Percentiles rank a stretch among this genome's conserved stretches.
Evolutionary conservation across 2,113 vertebrate species (phyloP).

Genomic region (Apistogramma diplotaenia): DNA sequence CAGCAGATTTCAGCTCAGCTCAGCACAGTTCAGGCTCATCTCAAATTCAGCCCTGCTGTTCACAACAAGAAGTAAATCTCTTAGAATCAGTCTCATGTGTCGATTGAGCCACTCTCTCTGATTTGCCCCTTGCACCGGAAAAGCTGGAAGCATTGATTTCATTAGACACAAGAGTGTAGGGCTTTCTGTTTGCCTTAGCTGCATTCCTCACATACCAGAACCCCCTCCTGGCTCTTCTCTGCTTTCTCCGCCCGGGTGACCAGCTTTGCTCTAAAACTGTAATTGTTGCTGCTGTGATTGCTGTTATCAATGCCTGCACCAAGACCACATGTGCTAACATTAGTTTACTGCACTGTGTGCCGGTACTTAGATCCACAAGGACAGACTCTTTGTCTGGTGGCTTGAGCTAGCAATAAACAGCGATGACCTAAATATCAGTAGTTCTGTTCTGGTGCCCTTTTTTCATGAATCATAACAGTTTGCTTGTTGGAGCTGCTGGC

Average conservation of each 20-base stretch:
- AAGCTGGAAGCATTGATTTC: slow-evolving; percentile 73
- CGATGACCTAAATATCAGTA: slow-evolving; percentile 24
- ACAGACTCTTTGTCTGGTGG: background rate
- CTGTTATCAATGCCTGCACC: slow-evolving; percentile 49
- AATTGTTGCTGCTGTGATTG: slow-evolving; percentile 15
- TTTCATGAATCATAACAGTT: slow-evolving; percentile 15
- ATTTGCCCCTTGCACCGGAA: slow-evolving; percentile 62
- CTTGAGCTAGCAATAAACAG: background rate
- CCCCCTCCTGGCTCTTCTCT: slow-evolving; percentile 13
- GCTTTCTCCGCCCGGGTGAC: slow-evolving; percentile 27
- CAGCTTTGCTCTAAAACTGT: slow-evolving; percentile 23
- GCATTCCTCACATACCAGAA: slow-evolving; percentile 77
- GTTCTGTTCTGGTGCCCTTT: background rate
- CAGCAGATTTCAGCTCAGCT: background rate
- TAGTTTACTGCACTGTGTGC: background rate
- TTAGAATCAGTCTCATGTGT: slow-evolving; percentile 27
- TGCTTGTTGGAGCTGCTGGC: slow-evolving; percentile 10
- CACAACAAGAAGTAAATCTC: background rate
- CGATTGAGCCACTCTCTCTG: slow-evolving; percentile 29
- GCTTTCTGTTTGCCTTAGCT: slow-evolving; percentile 78
- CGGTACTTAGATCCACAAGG: background rate
- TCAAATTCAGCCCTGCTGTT: background rate
- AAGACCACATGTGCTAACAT: background rate
- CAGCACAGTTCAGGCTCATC: background rate
- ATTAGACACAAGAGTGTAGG: slow-evolving; percentile 73